Conservation (phyloP, 2,797 vertebrate genomes). For the Gorsachius magnificus region DNA sequence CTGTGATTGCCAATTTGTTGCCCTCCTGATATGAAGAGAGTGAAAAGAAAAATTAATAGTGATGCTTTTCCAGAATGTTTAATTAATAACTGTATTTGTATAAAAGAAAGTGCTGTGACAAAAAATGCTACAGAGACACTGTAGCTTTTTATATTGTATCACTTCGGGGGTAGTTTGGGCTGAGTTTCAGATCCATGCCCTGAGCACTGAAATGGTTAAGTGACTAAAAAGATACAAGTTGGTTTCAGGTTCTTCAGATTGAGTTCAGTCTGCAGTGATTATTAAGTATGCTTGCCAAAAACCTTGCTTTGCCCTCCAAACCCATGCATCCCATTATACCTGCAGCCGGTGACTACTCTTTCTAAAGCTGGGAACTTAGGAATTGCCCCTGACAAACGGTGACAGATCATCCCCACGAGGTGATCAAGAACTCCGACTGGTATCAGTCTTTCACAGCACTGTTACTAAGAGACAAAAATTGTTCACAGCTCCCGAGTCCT, state of each 20-base stretch:
- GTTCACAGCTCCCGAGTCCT: not conserved
- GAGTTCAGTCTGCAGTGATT: not conserved
- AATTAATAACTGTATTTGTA: not conserved
- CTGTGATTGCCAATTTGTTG: not conserved
- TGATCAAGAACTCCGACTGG: not conserved
- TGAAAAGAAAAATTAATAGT: not conserved
- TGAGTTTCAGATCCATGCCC: not conserved
- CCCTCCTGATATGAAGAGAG: not conserved
- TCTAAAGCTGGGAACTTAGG: not conserved
- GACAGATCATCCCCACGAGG: not conserved
- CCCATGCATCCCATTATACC: not conserved
- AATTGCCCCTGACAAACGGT: not conserved
- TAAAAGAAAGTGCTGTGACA: not conserved
- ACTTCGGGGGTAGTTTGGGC: not conserved
- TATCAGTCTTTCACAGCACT: not conserved
- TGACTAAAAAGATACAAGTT: not conserved
- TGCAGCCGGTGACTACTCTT: not conserved
- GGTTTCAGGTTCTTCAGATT: not conserved
- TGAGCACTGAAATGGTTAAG: not conserved
- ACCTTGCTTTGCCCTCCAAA: constrained; percentile 30
- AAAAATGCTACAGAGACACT: not conserved
- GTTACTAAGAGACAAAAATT: not conserved
- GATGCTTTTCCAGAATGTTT: not conserved
- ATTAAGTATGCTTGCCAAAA: constrained; percentile 4
- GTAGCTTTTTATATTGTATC: not conserved